These are phyloP conservation scores for Tenebrio molitor DNA, from an alignment of 1,140 invertebrate genomes.

Conservation along the genomic window DNA sequence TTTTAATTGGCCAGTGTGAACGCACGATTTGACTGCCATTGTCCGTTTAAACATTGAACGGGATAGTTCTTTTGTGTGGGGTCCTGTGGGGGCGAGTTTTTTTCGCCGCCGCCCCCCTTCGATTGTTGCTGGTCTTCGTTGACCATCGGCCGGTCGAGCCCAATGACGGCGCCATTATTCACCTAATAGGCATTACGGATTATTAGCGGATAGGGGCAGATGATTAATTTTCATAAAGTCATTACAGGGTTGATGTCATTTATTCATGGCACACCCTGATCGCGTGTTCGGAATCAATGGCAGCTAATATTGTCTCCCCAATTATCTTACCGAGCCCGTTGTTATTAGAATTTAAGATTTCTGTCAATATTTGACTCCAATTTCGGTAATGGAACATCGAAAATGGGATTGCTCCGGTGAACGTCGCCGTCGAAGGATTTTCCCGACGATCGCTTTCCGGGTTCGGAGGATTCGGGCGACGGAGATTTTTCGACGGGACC, in stretches of 20 bases:
- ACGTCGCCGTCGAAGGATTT: too few relatives aligned
- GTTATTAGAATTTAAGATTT: slow-evolving; percentile 62
- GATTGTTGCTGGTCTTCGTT: background rate
- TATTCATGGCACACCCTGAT: slow-evolving; percentile 57
- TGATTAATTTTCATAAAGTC: slow-evolving; percentile 61
- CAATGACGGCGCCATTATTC: slow-evolving; percentile 21
- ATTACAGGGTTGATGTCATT: slow-evolving; percentile 59
- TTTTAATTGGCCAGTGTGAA: too few relatives aligned
- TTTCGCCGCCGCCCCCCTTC: too few relatives aligned
- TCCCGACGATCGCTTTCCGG: too few relatives aligned
- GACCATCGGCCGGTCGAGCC: background rate
- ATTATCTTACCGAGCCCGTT: slow-evolving; percentile 53
- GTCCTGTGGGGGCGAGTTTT: too few relatives aligned
- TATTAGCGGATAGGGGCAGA: slow-evolving; percentile 44
- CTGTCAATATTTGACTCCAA: slow-evolving; percentile 63
- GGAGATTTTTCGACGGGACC: slow-evolving; percentile 11
- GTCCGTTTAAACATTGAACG: too few relatives aligned
- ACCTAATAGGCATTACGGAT: slow-evolving; percentile 43
- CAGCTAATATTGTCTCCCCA: slow-evolving; percentile 60
- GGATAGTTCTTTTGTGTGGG: too few relatives aligned
- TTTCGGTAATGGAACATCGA: slow-evolving; percentile 62
- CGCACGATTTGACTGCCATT: too few relatives aligned
- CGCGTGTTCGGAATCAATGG: slow-evolving; percentile 61
- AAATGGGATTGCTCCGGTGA: background rate
- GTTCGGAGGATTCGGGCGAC: too few relatives aligned